phyloP scores from a whole-genome alignment of 2,113 vertebrate species.

The Sander vitreus region DNA sequence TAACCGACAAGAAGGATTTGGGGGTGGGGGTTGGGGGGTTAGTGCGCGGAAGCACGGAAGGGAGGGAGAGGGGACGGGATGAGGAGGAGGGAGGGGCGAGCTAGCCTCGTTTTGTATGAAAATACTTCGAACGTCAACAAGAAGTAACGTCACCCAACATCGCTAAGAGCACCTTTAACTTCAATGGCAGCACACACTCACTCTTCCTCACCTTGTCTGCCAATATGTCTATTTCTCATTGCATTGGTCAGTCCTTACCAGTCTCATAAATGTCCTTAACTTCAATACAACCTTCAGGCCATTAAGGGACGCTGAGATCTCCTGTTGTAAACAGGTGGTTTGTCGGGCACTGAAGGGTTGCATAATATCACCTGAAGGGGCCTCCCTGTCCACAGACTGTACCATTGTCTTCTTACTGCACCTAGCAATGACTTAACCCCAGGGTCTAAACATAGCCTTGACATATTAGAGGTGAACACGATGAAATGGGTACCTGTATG shows the following conservation, averaged over 20 bases:
- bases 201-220: constrained; percentile 9
- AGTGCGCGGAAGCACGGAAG: too few species aligned
- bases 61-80: too few species aligned
- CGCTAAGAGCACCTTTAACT: too few species aligned
- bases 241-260: background rate
- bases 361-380: background rate
- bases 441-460: background rate
- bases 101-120: too few species aligned
- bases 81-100: too few species aligned
- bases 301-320: background rate
- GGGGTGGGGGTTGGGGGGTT: too few species aligned
- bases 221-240: background rate
- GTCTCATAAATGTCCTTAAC: constrained; percentile 13
- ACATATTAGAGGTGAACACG: background rate
- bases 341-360: background rate
- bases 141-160: too few species aligned
- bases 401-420: background rate
- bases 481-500: background rate
- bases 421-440: background rate
- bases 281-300: background rate
- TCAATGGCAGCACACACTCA: background rate
- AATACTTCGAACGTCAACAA: too few species aligned
- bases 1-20: too few species aligned
- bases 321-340: constrained; percentile 23
- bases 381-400: background rate